phyloP scores from a whole-genome alignment of 2,888 invertebrate genomes.

The Lampropteryx suffumata region DNA sequence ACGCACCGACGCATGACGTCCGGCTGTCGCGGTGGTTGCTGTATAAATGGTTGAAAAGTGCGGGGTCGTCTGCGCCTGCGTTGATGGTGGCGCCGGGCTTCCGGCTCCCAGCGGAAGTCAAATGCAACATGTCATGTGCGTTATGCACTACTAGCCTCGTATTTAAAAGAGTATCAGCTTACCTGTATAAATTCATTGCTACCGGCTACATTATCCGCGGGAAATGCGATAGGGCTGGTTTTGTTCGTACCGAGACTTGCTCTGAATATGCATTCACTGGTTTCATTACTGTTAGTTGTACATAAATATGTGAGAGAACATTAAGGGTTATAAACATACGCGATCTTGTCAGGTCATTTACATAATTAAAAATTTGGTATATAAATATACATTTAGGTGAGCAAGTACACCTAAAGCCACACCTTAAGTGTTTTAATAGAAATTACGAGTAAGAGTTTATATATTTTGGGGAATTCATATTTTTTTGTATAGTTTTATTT shows the following conservation, averaged over 20 bases:
- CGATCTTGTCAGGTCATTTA: no score
- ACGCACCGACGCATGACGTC: conserved; percentile 57
- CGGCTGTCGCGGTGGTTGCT: conserved; percentile 54
- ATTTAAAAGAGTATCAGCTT: conserved; percentile 54
- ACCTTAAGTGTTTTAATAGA: no score
- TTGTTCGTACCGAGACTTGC: conserved; percentile 30
- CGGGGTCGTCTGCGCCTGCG: conserved; percentile 58
- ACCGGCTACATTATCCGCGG: conserved; percentile 40
- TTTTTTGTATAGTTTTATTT: no score
- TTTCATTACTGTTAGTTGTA: conserved; percentile 12
- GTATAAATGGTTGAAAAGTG: conserved; percentile 56
- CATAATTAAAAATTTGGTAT: no score
- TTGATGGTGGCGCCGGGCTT: conserved; percentile 65
- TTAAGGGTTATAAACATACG: no score
- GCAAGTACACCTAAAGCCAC: no score
- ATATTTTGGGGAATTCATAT: no score
- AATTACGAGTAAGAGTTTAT: no score
- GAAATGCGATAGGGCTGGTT: conserved; percentile 34
- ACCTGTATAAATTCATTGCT: conserved; percentile 51
- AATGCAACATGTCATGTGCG: conserved; percentile 70
- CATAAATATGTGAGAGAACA: not conserved
- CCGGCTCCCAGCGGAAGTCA: conserved; percentile 69
- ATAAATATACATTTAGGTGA: no score
- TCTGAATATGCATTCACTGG: conserved; percentile 29
- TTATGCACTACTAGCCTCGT: conserved; percentile 65